phyloP scores from a whole-genome alignment of 2,888 invertebrate species.

The Coelinius sp. region DNA sequence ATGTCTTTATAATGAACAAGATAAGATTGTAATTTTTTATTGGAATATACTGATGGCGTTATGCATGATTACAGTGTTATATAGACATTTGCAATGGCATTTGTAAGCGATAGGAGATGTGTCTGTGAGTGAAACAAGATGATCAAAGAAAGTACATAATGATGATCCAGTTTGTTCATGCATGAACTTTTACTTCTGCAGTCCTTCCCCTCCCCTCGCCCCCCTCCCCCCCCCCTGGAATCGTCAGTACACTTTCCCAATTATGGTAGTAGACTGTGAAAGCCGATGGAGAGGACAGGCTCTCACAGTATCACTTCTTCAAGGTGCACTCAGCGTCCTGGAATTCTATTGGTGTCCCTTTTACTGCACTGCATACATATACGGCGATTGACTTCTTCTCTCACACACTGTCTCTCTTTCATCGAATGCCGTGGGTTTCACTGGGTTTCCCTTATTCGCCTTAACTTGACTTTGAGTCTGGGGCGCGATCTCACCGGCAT shows the following conservation, averaged over 20 bases:
- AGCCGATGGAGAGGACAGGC: slow-evolving; percentile 27
- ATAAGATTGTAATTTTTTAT: neutral
- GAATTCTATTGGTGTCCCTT: slow-evolving; percentile 6
- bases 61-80: neutral
- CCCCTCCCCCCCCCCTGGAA: neutral
- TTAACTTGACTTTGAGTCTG: slow-evolving; percentile 16
- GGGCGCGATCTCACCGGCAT: neutral
- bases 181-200: slow-evolving; percentile 22
- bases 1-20: neutral
- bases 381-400: slow-evolving; percentile 10
- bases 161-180: slow-evolving; percentile 32
- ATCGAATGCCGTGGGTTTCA: neutral
- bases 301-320: neutral
- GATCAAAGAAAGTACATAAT: slow-evolving; percentile 31
- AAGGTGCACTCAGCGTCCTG: neutral
- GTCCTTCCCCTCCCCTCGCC: slow-evolving; percentile 4
- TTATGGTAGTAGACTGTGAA: slow-evolving; percentile 36
- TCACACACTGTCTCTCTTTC: neutral
- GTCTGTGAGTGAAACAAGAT: slow-evolving; percentile 16
- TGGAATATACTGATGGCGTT: neutral
- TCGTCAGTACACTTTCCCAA: slow-evolving; percentile 39
- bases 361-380: neutral
- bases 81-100: neutral
- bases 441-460: neutral
- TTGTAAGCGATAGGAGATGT: slow-evolving; percentile 17